These are phyloP conservation scores for Hirtodrosophila histrioides DNA, from an alignment of 2,888 invertebrate genomes.

Conservation along the genomic window DNA sequence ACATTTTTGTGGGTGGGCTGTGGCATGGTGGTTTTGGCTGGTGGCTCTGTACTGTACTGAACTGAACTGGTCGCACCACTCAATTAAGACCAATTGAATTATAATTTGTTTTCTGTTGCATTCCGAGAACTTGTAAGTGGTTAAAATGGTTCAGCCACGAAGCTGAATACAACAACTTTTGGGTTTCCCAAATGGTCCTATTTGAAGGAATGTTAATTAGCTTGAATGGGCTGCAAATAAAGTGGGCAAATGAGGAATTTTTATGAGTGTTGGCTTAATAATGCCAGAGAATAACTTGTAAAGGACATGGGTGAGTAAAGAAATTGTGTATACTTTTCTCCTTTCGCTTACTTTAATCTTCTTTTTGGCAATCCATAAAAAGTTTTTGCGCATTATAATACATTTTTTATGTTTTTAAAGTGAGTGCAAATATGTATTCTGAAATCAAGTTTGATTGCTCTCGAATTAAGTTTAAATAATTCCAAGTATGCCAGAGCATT, in stretches of 20 bases:
- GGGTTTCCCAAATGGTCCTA: neutral
- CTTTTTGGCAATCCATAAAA: too few species aligned
- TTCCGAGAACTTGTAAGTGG: slow-evolving; percentile 29
- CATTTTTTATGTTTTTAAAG: too few species aligned
- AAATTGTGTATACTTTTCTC: slow-evolving; percentile 1
- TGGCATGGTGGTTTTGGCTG: slow-evolving; percentile 48
- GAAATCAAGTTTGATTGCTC: too few species aligned
- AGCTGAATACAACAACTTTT: slow-evolving; percentile 29
- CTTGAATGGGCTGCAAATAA: slow-evolving; percentile 8
- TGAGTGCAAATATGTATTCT: too few species aligned
- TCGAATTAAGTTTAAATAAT: too few species aligned
- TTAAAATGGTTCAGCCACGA: slow-evolving; percentile 14
- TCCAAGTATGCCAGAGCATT: too few species aligned
- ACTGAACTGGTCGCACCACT: slow-evolving; percentile 51
- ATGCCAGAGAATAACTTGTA: neutral
- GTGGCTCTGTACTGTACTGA: slow-evolving; percentile 16
- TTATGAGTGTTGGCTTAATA: neutral
- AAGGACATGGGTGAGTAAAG: neutral
- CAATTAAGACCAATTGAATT: slow-evolving; percentile 73
- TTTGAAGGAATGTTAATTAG: slow-evolving; percentile 33
- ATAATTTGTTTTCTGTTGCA: slow-evolving; percentile 59
- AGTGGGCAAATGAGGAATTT: slow-evolving; percentile 11
- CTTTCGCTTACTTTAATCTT: too few species aligned
- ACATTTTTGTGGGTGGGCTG: slow-evolving; percentile 45
- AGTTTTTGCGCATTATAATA: too few species aligned